These are phyloP conservation scores for Peucedramus taeniatus DNA, from an alignment of 2,113 vertebrate species.

Conservation along the genomic window DNA sequence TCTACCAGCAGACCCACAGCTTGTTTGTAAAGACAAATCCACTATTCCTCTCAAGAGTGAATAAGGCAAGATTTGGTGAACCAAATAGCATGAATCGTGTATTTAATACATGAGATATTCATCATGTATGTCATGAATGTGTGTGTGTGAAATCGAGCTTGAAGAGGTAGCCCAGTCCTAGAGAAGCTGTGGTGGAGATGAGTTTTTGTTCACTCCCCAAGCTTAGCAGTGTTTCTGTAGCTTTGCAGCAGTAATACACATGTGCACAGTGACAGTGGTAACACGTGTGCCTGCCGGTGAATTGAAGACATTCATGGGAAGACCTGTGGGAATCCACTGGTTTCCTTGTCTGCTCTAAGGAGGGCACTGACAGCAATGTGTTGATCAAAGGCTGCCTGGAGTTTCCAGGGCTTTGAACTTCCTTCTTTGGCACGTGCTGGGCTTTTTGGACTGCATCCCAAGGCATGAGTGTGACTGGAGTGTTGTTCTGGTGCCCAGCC, in stretches of 20 bases:
- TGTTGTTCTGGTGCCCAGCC: background rate
- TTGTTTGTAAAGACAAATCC: no score
- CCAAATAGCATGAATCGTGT: background rate
- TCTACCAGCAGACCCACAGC: no score
- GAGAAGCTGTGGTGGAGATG: background rate
- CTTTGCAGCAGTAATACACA: background rate
- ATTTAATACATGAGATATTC: background rate
- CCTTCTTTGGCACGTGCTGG: background rate
- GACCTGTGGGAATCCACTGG: background rate
- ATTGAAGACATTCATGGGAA: background rate
- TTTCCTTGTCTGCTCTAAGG: background rate
- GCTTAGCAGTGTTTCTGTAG: background rate
- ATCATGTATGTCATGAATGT: background rate
- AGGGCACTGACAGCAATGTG: background rate
- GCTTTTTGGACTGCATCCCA: background rate
- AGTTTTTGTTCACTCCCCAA: background rate
- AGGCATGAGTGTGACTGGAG: background rate
- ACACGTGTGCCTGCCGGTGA: fast-evolving
- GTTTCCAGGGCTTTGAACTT: background rate
- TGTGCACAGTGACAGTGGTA: background rate
- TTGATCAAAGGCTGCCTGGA: background rate
- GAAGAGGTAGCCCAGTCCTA: background rate
- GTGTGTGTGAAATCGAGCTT: background rate
- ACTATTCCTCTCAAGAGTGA: no score
- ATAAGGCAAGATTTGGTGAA: background rate